A percentile compares a stretch with the other conserved stretches of the same genome.
Conservation (phyloP, 2,888 invertebrate genomes). For the Busseola fusca region DNA sequence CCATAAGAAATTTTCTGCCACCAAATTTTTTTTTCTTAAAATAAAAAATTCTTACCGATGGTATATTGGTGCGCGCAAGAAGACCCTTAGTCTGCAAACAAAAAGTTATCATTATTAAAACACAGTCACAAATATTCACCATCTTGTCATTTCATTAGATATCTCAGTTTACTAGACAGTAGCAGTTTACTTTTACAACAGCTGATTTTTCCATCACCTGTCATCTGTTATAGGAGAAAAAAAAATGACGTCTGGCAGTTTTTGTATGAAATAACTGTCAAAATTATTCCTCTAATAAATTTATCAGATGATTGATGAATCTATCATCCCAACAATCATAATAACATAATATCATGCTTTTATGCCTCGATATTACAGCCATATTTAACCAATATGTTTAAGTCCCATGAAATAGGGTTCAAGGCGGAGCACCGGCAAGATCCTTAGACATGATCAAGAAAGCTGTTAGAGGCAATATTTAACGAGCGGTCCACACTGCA, state of each 20-base stretch:
- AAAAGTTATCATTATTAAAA: not conserved
- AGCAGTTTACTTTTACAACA: not conserved
- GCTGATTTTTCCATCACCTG: too few species aligned
- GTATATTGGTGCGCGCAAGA: slow-evolving; percentile 55
- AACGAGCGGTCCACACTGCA: not conserved
- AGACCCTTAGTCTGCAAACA: slow-evolving; percentile 47
- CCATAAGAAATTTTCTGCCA: too few species aligned
- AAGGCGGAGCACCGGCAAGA: not conserved
- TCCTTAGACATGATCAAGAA: not conserved
- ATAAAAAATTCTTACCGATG: slow-evolving; percentile 62
- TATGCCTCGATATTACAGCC: too few species aligned
- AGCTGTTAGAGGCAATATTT: not conserved
- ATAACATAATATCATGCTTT: too few species aligned
- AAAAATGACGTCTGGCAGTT: too few species aligned
- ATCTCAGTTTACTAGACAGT: not conserved
- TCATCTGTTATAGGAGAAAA: too few species aligned
- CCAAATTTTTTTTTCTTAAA: not conserved
- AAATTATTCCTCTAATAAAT: too few species aligned
- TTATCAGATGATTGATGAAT: too few species aligned
- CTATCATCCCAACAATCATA: too few species aligned
- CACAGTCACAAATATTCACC: not conserved
- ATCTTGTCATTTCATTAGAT: not conserved
- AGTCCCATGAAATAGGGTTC: not conserved
- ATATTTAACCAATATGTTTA: too few species aligned
- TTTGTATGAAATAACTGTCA: too few species aligned